Base-by-base conservation (phyloP, 2,888 invertebrate genomes). In the Alviniconcha strummeri region DNA sequence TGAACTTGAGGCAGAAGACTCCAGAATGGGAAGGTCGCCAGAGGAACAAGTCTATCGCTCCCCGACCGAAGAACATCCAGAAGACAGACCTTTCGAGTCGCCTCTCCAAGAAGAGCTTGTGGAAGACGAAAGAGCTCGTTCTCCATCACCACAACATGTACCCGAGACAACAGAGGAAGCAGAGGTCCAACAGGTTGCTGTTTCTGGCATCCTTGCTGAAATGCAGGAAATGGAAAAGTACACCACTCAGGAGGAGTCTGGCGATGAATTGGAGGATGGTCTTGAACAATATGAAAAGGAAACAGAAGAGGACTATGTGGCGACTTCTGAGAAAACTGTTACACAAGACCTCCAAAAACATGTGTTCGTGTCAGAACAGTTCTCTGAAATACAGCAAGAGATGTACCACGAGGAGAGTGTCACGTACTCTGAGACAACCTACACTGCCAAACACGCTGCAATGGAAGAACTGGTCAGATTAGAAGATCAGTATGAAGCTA, bases 221-320 rank as follows among this genome's bases (percentile, higher is more conserved):
- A 81, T 85, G 72, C 85, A 84, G 54, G 82, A 56, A 8, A 67
- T 86, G 69, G 86, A 86, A 67, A 72, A 83, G 9, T 69, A 80
- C n/a, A 80, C 81, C 74, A 69, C n/a, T 19, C 60, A 60, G 57
- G 83, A 75, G 17, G 87, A 87, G 57, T 89, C 90, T 76, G 89
- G 89, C 84, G 89, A 89, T 78, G 90, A 90, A 86, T 87, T 89
- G 87, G 89, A 86, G 72, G 89, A 83, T 84, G 86, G 64, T 8
- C 71, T 82, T 13, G 82, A 77, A 15, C 82, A 74, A n/a, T 81
- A 77, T 71, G 84, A 82, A 56, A 71, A 84, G 15, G 82, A 84
- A 56, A 19, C n/a, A 76, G 76, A 86, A 77, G 72, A 74, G 17
- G 52, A 19, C 52, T 75, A 74, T 13, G 54, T 67, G 13, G 17